Conservation (phyloP, 2,797 vertebrate genomes). For the Typhlichthys eigenmanni region DNA sequence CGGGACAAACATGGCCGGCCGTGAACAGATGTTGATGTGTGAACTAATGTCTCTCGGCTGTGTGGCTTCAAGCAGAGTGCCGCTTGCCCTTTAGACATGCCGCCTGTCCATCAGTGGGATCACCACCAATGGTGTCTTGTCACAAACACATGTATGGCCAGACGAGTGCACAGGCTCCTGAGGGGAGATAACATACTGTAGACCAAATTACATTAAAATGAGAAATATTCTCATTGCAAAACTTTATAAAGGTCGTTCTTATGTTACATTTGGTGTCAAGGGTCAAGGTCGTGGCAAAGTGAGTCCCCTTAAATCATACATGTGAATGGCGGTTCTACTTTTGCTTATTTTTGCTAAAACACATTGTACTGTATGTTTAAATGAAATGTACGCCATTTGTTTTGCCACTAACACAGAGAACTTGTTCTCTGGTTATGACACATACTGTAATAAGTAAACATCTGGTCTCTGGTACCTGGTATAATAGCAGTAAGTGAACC, state of each 20-base stretch:
- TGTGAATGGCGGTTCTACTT: no score
- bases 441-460: no score
- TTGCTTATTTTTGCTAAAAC: no score
- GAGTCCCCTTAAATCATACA: no score
- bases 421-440: no score
- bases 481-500: slow-evolving; percentile 24
- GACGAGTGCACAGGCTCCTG: slow-evolving; percentile 12
- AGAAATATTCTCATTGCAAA: background rate
- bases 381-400: no score
- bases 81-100: background rate
- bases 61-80: slow-evolving; percentile 23
- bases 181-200: background rate
- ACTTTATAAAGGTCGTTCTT: no score
- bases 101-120: slow-evolving; percentile 6
- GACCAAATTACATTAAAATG: background rate
- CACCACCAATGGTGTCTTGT: slow-evolving; percentile 26
- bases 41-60: slow-evolving; percentile 48
- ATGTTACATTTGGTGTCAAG: no score
- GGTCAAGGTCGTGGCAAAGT: no score
- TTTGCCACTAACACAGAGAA: no score
- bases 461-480: no score
- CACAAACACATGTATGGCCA: slow-evolving; percentile 12
- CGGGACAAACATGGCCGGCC: slow-evolving; percentile 39
- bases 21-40: slow-evolving; percentile 69
- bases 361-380: no score